phyloP scores from a whole-genome alignment of 2,888 invertebrate genomes.

The Xestia xanthographa region DNA sequence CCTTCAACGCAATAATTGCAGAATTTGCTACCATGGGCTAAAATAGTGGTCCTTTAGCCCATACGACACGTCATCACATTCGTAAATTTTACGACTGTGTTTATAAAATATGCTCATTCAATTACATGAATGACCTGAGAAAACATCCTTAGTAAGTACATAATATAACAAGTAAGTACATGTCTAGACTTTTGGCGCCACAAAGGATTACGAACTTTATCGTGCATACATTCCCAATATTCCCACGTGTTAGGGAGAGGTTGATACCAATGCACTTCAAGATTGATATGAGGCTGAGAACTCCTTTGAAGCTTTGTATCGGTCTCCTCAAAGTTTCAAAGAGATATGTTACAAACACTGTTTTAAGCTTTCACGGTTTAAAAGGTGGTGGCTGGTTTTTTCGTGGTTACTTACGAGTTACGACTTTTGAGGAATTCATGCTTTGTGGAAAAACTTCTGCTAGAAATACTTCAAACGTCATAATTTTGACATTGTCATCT shows the following conservation, averaged over 20 bases:
- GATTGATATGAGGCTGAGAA: slow-evolving; percentile 6
- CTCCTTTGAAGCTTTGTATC: not conserved
- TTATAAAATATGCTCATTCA: slow-evolving; percentile 56
- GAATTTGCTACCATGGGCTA: not conserved
- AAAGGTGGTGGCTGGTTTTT: no score
- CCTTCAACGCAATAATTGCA: not conserved
- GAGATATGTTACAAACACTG: not conserved
- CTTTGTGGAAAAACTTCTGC: no score
- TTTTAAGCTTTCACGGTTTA: no score
- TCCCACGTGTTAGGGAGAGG: slow-evolving; percentile 43
- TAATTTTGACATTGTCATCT: not conserved
- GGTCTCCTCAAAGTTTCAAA: not conserved
- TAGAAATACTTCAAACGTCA: not conserved
- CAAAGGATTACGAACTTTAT: slow-evolving; percentile 48
- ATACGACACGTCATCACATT: slow-evolving; percentile 30
- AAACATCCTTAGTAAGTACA: slow-evolving; percentile 44
- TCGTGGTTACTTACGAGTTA: no score
- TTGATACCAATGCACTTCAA: slow-evolving; percentile 47
- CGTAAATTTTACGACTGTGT: slow-evolving; percentile 47
- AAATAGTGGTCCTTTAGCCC: slow-evolving; percentile 19
- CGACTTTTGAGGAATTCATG: not conserved
- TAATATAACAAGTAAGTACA: slow-evolving; percentile 16
- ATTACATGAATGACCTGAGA: slow-evolving; percentile 46
- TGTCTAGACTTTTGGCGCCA: slow-evolving; percentile 69
- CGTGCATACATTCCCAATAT: slow-evolving; percentile 39